Conservation (phyloP, 2,888 invertebrate genomes). For the Lacanobia wlatinum region DNA sequence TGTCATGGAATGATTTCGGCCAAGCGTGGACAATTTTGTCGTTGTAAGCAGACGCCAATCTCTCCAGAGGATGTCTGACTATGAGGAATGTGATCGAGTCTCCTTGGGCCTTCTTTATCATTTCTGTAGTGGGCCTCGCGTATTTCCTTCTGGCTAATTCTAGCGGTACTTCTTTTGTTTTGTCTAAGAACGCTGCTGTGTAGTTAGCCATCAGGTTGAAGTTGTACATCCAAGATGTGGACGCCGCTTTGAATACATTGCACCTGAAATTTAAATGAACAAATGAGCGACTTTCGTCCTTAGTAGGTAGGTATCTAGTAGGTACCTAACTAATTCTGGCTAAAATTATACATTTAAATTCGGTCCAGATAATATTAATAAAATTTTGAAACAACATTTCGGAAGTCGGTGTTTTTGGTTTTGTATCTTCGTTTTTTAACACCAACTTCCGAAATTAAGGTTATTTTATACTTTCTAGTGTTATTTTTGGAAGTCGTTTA, state of each 20-base stretch:
- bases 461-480: no score
- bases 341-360: background rate
- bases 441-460: no score
- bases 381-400: no score
- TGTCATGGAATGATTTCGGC: slow-evolving; percentile 95
- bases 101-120: slow-evolving; percentile 93
- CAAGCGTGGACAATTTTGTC: slow-evolving; percentile 96
- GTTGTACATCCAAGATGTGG: slow-evolving; percentile 98
- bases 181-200: slow-evolving; percentile 93
- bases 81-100: slow-evolving; percentile 95
- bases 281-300: background rate
- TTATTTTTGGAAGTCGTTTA: no score
- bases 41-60: slow-evolving; percentile 94
- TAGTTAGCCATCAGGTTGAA: slow-evolving; percentile 96
- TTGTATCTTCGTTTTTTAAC: no score
- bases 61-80: slow-evolving; percentile 95
- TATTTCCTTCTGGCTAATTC: slow-evolving; percentile 95
- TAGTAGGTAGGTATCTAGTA: background rate
- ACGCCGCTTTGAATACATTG: slow-evolving; percentile 95
- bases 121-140: slow-evolving; percentile 93
- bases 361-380: no score
- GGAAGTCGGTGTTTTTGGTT: no score
- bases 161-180: slow-evolving; percentile 94
- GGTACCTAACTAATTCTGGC: background rate
- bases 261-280: slow-evolving; percentile 87